Percentiles rank a stretch among this genome's conserved stretches.
Conservation (phyloP, 2,797 vertebrate genomes). For the Cryptoprocta ferox region DNA sequence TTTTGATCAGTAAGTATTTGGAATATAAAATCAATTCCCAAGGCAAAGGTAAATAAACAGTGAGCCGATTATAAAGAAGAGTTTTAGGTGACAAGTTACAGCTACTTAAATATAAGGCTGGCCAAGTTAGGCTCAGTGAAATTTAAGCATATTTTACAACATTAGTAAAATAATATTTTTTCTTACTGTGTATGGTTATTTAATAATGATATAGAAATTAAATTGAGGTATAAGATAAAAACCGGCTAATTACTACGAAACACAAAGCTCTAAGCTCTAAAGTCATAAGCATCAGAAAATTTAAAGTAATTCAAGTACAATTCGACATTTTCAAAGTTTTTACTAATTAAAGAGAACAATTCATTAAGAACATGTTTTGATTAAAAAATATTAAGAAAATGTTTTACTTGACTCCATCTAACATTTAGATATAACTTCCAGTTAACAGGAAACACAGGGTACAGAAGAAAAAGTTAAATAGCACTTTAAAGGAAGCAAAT, state of each 20-base stretch:
- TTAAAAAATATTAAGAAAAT: background rate
- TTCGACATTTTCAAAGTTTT: background rate
- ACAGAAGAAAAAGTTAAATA: background rate
- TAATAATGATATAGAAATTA: background rate
- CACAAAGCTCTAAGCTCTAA: background rate
- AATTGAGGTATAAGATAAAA: constrained; percentile 5
- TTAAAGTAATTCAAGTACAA: background rate
- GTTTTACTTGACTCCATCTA: background rate
- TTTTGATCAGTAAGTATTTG: constrained; percentile 11
- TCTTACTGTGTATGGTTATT: background rate
- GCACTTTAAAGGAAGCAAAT: background rate
- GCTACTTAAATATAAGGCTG: background rate
- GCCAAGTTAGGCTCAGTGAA: background rate
- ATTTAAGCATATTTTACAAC: background rate
- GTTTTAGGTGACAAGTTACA: background rate
- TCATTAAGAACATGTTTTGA: constrained; percentile 27
- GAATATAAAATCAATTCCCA: constrained; percentile 4
- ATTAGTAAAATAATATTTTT: background rate
- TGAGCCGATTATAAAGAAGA: background rate
- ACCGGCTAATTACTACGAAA: background rate
- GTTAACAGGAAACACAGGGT: background rate
- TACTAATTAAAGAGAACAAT: background rate
- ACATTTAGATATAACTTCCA: background rate
- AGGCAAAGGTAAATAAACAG: constrained; percentile 22
- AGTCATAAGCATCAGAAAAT: constrained; percentile 32